A percentile compares a stretch with the other conserved stretches of the same genome.
These are phyloP conservation scores for Callyntrura guangdongensis DNA, from an alignment of 2,888 invertebrate species.

Conservation along the genomic window DNA sequence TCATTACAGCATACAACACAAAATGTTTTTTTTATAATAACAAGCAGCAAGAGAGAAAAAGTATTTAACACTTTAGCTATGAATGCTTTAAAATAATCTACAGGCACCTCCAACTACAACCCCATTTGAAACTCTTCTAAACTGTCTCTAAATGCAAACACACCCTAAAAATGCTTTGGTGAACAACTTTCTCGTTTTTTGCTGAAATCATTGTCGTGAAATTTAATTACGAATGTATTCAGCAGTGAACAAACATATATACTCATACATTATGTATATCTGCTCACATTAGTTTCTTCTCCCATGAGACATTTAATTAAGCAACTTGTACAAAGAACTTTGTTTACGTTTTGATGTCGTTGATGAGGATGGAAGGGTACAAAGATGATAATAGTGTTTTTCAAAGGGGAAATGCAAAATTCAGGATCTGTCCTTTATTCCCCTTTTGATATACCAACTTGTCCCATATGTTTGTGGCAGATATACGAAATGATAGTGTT, in stretches of 20 bases:
- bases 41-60: not conserved
- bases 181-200: not conserved
- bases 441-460: too few relatives aligned
- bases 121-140: not conserved
- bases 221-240: conserved; percentile 29
- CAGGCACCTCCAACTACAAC: not conserved
- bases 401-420: too few relatives aligned
- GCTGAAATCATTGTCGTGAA: conserved; percentile 2
- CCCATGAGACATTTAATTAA: conserved; percentile 38
- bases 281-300: not conserved
- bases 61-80: not conserved
- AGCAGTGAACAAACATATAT: not conserved
- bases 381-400: not conserved
- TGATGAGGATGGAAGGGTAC: not conserved
- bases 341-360: conserved; percentile 18
- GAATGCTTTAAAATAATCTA: not conserved
- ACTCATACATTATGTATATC: too few relatives aligned
- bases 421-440: too few relatives aligned
- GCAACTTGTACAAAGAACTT: conserved; percentile 25
- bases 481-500: not conserved
- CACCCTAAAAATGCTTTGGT: not conserved
- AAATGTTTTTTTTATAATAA: not conserved
- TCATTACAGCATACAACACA: not conserved
- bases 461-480: not conserved
- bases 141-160: not conserved